Evolutionary conservation across 2,113 vertebrate genomes (phyloP).

Genomic region (Phaethon lepturus): DNA sequence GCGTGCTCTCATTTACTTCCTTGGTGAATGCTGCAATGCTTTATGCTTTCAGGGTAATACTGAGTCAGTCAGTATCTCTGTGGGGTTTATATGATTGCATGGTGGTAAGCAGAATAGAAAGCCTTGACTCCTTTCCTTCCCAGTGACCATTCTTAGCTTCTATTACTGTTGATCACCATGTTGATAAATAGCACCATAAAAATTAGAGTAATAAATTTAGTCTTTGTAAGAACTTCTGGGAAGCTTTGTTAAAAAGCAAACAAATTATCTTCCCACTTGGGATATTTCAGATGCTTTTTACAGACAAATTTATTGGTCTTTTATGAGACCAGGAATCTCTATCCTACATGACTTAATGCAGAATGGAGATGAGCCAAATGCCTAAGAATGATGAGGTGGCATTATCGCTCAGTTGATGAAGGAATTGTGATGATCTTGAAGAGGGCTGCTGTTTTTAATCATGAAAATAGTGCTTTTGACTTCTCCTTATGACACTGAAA

Average conservation of each 20-base stretch:
- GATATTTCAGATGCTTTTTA: constrained; percentile 3
- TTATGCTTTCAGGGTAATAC: background rate
- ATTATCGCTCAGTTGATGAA: background rate
- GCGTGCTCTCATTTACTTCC: background rate
- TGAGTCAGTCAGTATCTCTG: background rate
- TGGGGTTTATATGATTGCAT: background rate
- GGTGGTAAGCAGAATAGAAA: background rate
- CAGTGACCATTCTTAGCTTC: background rate
- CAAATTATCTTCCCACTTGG: constrained; percentile 17
- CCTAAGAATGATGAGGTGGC: background rate
- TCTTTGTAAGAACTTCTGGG: constrained; percentile 32
- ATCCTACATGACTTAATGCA: background rate
- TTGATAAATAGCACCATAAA: constrained; percentile 40
- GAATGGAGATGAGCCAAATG: background rate
- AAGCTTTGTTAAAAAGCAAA: constrained; percentile 52
- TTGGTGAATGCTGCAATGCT: background rate
- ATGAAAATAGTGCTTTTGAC: background rate
- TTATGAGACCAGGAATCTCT: background rate
- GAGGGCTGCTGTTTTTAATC: background rate
- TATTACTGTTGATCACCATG: background rate
- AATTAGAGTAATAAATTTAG: background rate
- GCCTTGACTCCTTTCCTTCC: background rate
- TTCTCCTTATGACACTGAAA: background rate
- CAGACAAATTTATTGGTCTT: background rate
- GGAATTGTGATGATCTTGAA: background rate